Base-by-base conservation (phyloP, 2,113 vertebrate species). In the Electrona antarctica region DNA sequence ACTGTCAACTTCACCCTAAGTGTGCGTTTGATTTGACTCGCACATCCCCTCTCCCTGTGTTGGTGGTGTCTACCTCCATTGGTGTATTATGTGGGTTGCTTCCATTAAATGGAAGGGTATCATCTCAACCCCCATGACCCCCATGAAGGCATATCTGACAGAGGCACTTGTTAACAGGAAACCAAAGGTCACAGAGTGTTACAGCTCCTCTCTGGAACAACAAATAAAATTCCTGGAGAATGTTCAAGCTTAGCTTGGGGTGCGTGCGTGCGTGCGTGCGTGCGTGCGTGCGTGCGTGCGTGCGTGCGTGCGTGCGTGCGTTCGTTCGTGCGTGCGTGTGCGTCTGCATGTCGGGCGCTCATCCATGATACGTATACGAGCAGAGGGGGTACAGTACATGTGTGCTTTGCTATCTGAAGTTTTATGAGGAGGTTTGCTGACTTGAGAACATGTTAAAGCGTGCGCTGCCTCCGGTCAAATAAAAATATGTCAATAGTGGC, bases 81-180 rank as follows among this genome's bases (percentile, higher is more conserved):
- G 89, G 86, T 88, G 71, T 86, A 80, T 86, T 86, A 80, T 86
- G 81, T 74, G 64, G 88, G 80, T 81, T 69, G 47, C 81, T 68
- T 73, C 78, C 71, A 72, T 77, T 78, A 67, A 64, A 68, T 13
- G 73, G 70, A 73, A 4, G 9, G 76, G 81, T 84, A 82, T 92
- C 89, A 10, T 58, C 73, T 87, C 78, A 73, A 89, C 90, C 90
- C 84, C 15, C 88, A 90, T 74, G 71, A 69, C 76, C 69, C 82
- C 64, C 46, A 89, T 91, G 79, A 77, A 84, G 76, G 83, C 9
- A 62, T 55, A 68, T 55, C 67, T 79, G 10, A 15, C 76, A 60
- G 65, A 46, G 60, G 68, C 7, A 21, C 21, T 54, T 59, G 51
- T 54, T 64, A 63, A 45, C 21, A 60, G 64, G 15, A 61, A 77